Conservation (phyloP, 1,140 invertebrate species). For the Caenorhabditis brenneri region DNA sequence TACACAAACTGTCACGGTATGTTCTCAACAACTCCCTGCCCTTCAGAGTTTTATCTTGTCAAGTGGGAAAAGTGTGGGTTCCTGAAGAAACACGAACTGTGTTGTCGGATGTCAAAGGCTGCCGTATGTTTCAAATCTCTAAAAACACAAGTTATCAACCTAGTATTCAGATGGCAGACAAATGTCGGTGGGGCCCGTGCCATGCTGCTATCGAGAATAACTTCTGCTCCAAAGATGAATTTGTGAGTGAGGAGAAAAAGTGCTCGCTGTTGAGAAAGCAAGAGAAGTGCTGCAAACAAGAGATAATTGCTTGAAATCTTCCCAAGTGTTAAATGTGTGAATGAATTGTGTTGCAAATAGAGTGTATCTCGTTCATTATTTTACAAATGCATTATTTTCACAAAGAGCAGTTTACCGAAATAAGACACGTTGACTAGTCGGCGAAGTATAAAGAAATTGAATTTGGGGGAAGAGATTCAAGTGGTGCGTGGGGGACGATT, state of each 20-base stretch:
- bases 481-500: background rate
- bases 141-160: background rate
- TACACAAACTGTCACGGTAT: slow-evolving; percentile 14
- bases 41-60: background rate
- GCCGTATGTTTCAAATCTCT: background rate
- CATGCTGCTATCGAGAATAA: slow-evolving; percentile 12
- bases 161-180: background rate
- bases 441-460: background rate
- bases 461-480: background rate
- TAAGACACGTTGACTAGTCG: slow-evolving; percentile 3
- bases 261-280: slow-evolving; percentile 10
- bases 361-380: no score
- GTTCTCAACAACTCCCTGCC: background rate
- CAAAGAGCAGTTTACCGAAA: background rate
- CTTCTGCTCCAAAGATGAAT: slow-evolving; percentile 20
- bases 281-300: slow-evolving; percentile 28
- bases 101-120: slow-evolving; percentile 6
- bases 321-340: no score
- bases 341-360: background rate
- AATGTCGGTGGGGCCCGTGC: slow-evolving; percentile 24
- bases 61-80: slow-evolving; percentile 32
- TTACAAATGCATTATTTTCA: slow-evolving; percentile 9
- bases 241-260: slow-evolving; percentile 25
- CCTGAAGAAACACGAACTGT: slow-evolving; percentile 19
- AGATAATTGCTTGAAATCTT: background rate